Base-by-base conservation (phyloP, 2,797 vertebrate species). In the Arremon aurantiirostris region DNA sequence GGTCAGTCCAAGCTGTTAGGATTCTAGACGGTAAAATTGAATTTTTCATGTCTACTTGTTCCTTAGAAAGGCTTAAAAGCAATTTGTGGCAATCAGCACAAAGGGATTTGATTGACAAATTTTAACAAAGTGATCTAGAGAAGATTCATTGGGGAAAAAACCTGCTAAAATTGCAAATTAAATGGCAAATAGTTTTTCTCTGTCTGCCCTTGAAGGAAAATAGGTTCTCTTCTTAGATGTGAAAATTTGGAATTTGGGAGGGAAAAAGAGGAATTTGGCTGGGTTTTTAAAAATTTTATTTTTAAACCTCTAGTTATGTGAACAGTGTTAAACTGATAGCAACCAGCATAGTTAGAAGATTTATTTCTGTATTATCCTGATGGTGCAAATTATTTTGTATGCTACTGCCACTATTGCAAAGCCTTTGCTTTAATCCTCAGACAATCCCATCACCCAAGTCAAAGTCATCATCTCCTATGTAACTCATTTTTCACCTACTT, bases 81-180 rank as follows among this genome's bases (percentile, higher is more conserved):
- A 32, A 71, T 81, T 94, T 89, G 63, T 75, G 39, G 42, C 92
- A 96, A 96, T 86, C 88, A 90, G 70, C 60, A 86, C 50, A 87
- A 81, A 87, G 14, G 5, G 26, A 65, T 44, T 80, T 71, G 75
- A 91, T 61, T 72, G 85, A 89, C 55, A 69, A 61, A 87, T 37
- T 68, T 92, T 75, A 95, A 90, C 47, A 47, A 95, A 59, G 32
- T 52, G 44, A 94, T 78, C 78, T 64, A 77, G 28, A 73, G 49
- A 90, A 64, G 65, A 89, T 73, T 86, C 39, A 86, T 42, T 66
- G 69, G 56, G 28, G 39, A 35, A 76, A 80, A 95, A 91, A 78
- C 5, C 7, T 70, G 66, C 34, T 68, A 55, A 94, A 84, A 82
- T 70, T 64, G 37, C 66, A 75, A 87, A 94, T 60, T 79, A 91